Conservation (phyloP, 2,113 vertebrate species). For the Hemiprocne comata region DNA sequence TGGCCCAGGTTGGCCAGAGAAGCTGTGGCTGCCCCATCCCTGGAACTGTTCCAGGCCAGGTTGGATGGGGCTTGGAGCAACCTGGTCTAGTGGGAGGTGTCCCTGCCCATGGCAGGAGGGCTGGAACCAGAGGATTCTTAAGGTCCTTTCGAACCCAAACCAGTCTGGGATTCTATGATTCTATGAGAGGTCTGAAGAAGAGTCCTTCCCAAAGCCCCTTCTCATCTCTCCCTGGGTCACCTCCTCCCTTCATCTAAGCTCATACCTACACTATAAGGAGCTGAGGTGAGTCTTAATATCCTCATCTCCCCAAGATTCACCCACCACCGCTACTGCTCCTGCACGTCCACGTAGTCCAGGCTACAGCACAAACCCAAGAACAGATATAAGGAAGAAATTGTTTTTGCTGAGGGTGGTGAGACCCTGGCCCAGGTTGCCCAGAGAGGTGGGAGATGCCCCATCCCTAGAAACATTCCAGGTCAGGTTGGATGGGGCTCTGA, state of each 20-base stretch:
- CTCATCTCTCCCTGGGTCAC: background rate
- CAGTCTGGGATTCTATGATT: too few species aligned
- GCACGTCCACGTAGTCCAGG: fast-evolving
- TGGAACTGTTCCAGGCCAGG: too few species aligned
- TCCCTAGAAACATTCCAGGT: fast-evolving
- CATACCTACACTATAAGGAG: background rate
- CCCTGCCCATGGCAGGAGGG: too few species aligned
- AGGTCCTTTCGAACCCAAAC: too few species aligned
- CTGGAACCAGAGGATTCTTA: too few species aligned
- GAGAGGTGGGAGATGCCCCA: background rate
- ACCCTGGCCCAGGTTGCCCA: fast-evolving
- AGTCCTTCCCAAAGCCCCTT: background rate
- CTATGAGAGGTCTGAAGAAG: background rate
- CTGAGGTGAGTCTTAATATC: background rate
- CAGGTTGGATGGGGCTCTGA: fast-evolving
- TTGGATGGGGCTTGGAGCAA: too few species aligned
- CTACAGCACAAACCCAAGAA: background rate
- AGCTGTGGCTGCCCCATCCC: too few species aligned
- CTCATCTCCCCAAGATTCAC: background rate
- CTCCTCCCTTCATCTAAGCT: background rate
- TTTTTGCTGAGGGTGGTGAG: fast-evolving
- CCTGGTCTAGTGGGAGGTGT: too few species aligned
- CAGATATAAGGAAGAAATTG: fast-evolving
- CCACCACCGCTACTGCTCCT: background rate
- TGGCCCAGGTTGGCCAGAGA: too few species aligned